These are phyloP conservation scores for Sinocyclocheilus rhinocerous DNA, from an alignment of 2,113 vertebrate genomes.

Conservation along the genomic window DNA sequence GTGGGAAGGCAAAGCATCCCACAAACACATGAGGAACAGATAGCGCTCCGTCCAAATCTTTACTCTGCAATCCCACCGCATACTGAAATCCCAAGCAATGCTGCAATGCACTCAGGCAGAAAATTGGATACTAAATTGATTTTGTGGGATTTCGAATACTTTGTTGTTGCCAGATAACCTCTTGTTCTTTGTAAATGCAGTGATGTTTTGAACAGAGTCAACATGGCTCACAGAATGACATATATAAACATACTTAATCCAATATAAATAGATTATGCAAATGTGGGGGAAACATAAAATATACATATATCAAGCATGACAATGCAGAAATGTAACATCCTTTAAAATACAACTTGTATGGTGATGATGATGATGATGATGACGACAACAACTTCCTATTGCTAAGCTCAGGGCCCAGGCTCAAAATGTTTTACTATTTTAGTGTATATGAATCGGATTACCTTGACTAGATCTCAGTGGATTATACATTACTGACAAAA, in stretches of 20 bases:
- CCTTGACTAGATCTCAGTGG: background rate
- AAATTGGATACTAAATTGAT: conserved; percentile 54
- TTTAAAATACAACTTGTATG: background rate
- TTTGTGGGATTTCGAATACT: conserved; percentile 34
- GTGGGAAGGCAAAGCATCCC: background rate
- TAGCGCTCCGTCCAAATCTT: background rate
- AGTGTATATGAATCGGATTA: background rate
- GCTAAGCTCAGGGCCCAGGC: background rate
- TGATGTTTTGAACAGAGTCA: background rate
- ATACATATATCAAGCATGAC: background rate
- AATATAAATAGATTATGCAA: background rate
- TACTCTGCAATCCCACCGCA: background rate
- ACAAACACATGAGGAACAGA: background rate
- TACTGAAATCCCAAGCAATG: conserved; percentile 25
- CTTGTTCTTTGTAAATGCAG: conserved; percentile 1
- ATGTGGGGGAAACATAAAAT: background rate
- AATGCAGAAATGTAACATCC: background rate
- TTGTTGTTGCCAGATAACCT: conserved; percentile 13
- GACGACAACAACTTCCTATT: background rate
- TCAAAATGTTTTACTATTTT: background rate
- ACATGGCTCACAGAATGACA: background rate
- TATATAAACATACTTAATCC: background rate
- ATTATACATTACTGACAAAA: background rate
- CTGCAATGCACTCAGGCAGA: conserved; percentile 35
- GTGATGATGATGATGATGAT: background rate